phyloP scores from a whole-genome alignment of 2,888 invertebrate species.

The Zele albiditarsus region DNA sequence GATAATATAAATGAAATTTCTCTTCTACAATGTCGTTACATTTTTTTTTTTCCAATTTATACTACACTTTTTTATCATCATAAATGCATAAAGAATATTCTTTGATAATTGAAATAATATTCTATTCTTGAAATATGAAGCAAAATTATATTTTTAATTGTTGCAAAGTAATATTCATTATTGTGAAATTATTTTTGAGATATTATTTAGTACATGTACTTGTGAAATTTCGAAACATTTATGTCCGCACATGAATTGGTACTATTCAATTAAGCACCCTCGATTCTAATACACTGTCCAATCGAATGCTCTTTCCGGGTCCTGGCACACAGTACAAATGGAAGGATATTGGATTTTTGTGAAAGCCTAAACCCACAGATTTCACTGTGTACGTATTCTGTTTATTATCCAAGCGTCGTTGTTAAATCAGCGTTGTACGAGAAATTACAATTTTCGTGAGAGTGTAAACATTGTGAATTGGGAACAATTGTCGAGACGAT shows the following conservation, averaged over 20 bases:
- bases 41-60: neutral
- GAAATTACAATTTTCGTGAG: conserved; percentile 11
- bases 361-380: conserved; percentile 10
- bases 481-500: conserved; percentile 32
- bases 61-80: too few relatives aligned
- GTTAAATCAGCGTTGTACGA: neutral
- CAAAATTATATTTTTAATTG: neutral
- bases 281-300: conserved; percentile 45
- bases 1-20: neutral
- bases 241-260: conserved; percentile 49
- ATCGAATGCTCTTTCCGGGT: conserved; percentile 55
- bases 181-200: too few relatives aligned
- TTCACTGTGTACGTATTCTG: neutral
- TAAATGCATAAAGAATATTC: neutral
- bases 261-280: conserved; percentile 49
- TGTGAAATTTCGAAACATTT: conserved; percentile 27
- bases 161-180: neutral
- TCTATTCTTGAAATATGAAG: neutral
- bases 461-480: conserved; percentile 24
- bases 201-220: neutral
- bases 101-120: neutral
- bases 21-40: neutral
- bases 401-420: conserved; percentile 12
- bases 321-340: conserved; percentile 50
- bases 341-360: conserved; percentile 54